Evolutionary conservation across 2,888 invertebrate genomes (phyloP), one percentile per base, ranked within the genome.

Genomic region (Thyatira batis): DNA sequence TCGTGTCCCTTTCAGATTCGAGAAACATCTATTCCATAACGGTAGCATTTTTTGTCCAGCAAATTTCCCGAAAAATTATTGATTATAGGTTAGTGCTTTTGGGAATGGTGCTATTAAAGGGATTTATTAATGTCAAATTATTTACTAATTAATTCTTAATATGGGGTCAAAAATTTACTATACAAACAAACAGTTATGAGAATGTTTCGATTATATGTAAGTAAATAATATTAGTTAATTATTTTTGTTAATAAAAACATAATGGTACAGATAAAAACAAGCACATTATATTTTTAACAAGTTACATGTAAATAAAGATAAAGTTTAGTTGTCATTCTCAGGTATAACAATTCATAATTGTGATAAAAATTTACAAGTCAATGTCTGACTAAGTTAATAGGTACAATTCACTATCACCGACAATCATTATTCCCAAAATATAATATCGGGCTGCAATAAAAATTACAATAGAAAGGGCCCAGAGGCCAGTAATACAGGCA

Each of bases 401-500:
- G 51, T 52, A 61, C 66, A 57, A 60, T 71, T 57, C 49, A 51
- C 58, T 65, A 71, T 69, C 66, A 61, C 73, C 67, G 65, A 67
- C 67, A 69, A 68, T 69, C 53, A 69, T 71, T 67, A 76, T 71
- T 68, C 67, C 53, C 55, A 73, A 71, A 69, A 73, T 73, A 78
- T 73, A 84, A 76, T 72, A 76, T 80, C 71, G 65, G 65, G 65
- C 73, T 66, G 78, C 76, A 84, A 85, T 87, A 87, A 87, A 87
- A 67, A 63, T 73, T 53, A 89, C 89, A 89, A 89, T 72, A 59
- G 80, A 63, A 61, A 50, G 63, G 61, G 57, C 55, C 69, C 58
- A 57, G 50, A 57, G 56, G 60, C 51, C 59, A 71, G 73, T 65
- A 69, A 72, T 71, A 62, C 75, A 61, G 54, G 69, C 78, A 82